Base-by-base conservation (phyloP, 1,140 invertebrate genomes). In the Solenopsis invicta region DNA sequence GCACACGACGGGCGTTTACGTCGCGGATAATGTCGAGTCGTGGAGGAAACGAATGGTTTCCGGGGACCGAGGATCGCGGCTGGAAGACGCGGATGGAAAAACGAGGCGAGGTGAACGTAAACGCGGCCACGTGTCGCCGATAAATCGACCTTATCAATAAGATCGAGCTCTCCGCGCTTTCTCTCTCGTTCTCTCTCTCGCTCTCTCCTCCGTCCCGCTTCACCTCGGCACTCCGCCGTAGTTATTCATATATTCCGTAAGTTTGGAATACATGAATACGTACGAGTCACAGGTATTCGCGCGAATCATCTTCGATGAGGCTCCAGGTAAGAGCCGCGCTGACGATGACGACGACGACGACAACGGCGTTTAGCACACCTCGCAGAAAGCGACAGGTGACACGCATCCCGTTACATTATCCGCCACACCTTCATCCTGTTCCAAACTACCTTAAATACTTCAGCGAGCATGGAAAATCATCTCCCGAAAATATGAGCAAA, bases 171-270 rank as follows among this genome's bases (percentile, higher is more conserved):
- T 50, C 13, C 16, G 56, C 64, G 61, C 48, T 41, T 16, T 61
- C 56, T 37, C 52, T n/a, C 13, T 77, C 67, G 59, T 34, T 18
- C 29, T 9, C 13, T 18, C n/a, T 52, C 37, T 21, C 66, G 64
- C 18, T 54, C 48, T 78, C 81, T 69, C 29, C 66, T 59, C 21
- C n/a, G 72, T 56, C 41, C 24, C 87, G 59, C 37, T 5, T 52
- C 82, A 45, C 1, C 67, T 62, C 69, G 66, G 48, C 54, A 54
- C 37, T 52, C 59, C 45, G 29, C 13, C 50, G 37, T 77, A 91
- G 80, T 89, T 91, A 91, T 91, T 91, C 90, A 90, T 88, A 75
- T 91, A 91, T 91, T 91, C 90, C 88, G 81, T 77, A 91, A 77
- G 67, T 90, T 80, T 75, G 90, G 90, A 91, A 91, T 91, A 91